These are phyloP conservation scores for Hermaeophaga mercurialis DNA, from an alignment of 2,888 invertebrate species.

Conservation along the genomic window DNA sequence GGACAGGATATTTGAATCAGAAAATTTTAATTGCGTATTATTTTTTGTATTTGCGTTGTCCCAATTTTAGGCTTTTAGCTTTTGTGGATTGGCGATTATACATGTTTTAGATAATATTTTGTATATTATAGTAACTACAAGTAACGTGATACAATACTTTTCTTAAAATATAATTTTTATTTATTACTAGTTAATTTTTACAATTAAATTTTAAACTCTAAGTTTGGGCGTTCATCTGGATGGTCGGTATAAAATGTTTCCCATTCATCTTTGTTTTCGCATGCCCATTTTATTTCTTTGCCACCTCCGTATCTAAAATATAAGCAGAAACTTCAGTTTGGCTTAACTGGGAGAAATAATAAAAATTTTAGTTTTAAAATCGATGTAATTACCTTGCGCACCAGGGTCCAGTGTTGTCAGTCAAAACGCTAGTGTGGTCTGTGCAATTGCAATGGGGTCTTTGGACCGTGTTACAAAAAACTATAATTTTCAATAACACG, in stretches of 20 bases:
- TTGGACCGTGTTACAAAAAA: conserved; percentile 20
- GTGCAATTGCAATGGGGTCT: conserved; percentile 31
- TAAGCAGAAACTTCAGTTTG: not conserved
- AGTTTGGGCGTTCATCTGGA: conserved; percentile 25
- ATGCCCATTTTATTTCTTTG: conserved; percentile 29
- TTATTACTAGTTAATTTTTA: too few relatives aligned
- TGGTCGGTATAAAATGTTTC: conserved; percentile 23
- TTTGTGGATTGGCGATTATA: too few relatives aligned
- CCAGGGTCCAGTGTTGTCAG: conserved; percentile 27
- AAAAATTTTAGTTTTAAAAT: too few relatives aligned
- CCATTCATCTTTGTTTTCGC: conserved; percentile 37
- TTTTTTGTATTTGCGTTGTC: too few relatives aligned
- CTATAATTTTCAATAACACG: conserved; percentile 14
- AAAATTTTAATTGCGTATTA: too few relatives aligned
- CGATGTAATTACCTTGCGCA: conserved; percentile 16
- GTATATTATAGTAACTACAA: too few relatives aligned
- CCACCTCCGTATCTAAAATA: conserved; percentile 22
- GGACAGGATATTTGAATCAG: too few relatives aligned
- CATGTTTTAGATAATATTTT: too few relatives aligned
- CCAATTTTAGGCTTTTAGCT: too few relatives aligned
- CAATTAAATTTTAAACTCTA: not conserved
- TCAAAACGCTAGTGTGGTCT: conserved; percentile 22
- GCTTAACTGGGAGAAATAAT: not conserved
- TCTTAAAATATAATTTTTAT: too few relatives aligned
- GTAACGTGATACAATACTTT: too few relatives aligned